Base-by-base conservation (phyloP, 2,888 invertebrate species). In the Epistrophella euchroma region DNA sequence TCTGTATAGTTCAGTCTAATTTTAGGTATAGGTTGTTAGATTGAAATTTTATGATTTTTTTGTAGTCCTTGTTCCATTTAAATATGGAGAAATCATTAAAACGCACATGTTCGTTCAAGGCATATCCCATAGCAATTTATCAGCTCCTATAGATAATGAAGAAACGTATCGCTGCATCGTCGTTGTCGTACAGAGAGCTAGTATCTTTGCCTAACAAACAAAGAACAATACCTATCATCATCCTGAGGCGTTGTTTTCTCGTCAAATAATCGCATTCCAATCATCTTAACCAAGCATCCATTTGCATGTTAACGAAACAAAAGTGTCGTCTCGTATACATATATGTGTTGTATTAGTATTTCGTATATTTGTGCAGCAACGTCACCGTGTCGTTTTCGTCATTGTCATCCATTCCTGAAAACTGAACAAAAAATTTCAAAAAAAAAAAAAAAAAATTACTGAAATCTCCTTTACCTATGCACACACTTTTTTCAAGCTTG, bases 161-260 rank as follows among this genome's bases (percentile, higher is more conserved):
- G 19, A 19, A 6, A 4, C 6, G 0, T 19, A 47, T 10, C 47
- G 19, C 4, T 0, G 19, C 19, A 10, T 19, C 11, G 0, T 47
- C 1, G 19, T 47, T 1, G 10, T 10, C 0, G 9, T 43, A 15
- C 1, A 22, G n/a, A n/a, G n/a, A n/a, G 19, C 60, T 37, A 9
- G 13, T 15, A 60, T 40, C 60, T 40, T 60, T 60, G 22, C 22
- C 60, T 47, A 60, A 52, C 68, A 68, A 47, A 62, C 68, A 73
- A 37, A 73, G 40, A 66, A 62, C 64, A 74, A 45, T 68, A 19
- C 50, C 47, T 35, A 47, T 75, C 70, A 45, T 68, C 73, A 45
- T 62, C 83, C 83, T 74, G 11, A 78, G 78, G 83, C 78, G 78
- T 55, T 78, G 60, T 62, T 62, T 45, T 84, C 66, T 84, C 75